Base-by-base conservation (phyloP, 2,888 invertebrate species). In the Amiota minor region DNA sequence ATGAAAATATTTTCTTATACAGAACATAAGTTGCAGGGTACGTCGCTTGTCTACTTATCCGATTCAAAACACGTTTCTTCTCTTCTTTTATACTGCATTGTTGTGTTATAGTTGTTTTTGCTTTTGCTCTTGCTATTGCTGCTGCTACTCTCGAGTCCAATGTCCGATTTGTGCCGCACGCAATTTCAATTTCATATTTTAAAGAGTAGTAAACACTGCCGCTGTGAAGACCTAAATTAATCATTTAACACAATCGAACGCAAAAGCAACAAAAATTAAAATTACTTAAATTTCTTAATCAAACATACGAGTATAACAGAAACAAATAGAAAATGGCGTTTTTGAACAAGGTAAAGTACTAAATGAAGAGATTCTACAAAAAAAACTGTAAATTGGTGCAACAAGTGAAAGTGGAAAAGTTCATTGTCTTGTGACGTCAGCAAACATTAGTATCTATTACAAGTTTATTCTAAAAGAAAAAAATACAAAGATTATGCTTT, bases 311-410 rank as follows among this genome's bases (percentile, higher is more conserved):
- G 72, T 73, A 47, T 67, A 62, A 53, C 67, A 14, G 10, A 75
- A 20, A 62, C 77, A 75, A 46, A 79, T 86, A 87, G 84, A 77
- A 75, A 46, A 79, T 86, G 86, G 85, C 87, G 68, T 87, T 86
- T 77, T 77, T 86, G 55, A 86, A 86, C 74, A 86, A 87, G 84
- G 86, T 85, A 77, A 77, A 77, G 80, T 69, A 55, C 14, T 45
- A 18, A 11, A 64, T 18, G 12, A 53, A 14, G 53, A 70, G 14
- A 56, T 47, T 4, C 45, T 56, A n/a, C 10, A 20, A 18, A 67
- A 50, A 12, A 49, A 49, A 46, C 9, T 9, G 16, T 3, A n/a
- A 46, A 14, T 53, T 53, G 10, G 4, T 10, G 18, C 18, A 18
- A 61, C 20, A 61, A 45, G 53, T 56, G 49, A 10, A 12, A 50